Percentiles rank a stretch among this genome's conserved stretches.
Evolutionary conservation across 2,113 vertebrate species (phyloP).

Genomic region (Oxyura jamaicensis): DNA sequence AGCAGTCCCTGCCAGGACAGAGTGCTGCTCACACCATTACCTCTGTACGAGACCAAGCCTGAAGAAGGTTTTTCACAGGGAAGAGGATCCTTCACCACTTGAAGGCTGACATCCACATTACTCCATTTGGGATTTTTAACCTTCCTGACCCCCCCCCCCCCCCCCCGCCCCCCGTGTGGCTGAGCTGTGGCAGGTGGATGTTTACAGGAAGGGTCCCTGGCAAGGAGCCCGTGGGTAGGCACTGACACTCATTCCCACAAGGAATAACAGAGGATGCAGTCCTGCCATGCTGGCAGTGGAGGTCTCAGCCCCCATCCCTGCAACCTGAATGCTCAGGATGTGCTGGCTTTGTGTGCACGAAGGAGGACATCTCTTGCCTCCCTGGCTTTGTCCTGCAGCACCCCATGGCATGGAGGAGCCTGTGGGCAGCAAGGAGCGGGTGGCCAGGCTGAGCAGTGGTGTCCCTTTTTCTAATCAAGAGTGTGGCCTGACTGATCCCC

Average conservation of each 20-base stretch:
- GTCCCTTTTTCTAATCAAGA: neutral
- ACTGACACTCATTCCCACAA: neutral
- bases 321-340: neutral
- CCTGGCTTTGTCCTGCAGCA: neutral
- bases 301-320: neutral
- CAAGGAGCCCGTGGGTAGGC: neutral
- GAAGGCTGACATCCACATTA: neutral
- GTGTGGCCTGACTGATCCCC: neutral
- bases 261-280: neutral
- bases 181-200: neutral
- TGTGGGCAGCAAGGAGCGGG: neutral
- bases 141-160: neutral
- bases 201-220: neutral
- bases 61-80: neutral
- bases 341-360: rapidly evolving
- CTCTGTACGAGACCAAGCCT: neutral
- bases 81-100: neutral
- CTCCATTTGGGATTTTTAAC: neutral
- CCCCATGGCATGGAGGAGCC: neutral
- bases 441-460: rapidly evolving
- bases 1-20: neutral
- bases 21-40: rapidly evolving
- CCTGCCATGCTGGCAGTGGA: neutral
- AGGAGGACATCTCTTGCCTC: neutral
- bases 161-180: neutral